Base-by-base conservation (phyloP, 2,113 vertebrate species). In the Poeciliopsis prolifica region DNA sequence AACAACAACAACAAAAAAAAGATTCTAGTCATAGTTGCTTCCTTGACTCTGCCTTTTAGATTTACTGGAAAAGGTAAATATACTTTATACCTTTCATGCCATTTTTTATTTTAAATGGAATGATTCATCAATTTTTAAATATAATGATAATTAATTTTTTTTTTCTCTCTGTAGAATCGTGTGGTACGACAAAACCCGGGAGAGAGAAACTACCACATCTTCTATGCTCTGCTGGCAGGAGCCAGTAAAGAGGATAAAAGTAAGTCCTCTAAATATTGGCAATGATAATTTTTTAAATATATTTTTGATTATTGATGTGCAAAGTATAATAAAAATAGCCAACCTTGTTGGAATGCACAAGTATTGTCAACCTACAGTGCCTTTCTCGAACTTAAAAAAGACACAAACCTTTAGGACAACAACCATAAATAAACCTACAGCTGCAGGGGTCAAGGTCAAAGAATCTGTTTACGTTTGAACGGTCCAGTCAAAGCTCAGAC, bases 201-300 rank as follows among this genome's bases (percentile, higher is more conserved):
- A 65, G 96, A 97, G 92, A 89, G 96, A 80, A 97, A 97, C 89
- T 97, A 96, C 86, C 97, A 97, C 91, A 96, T 97, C 79, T 97
- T 97, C 91, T 97, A 98, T 31, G 96, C 96, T 80, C 90, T 98
- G 58, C 92, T 97, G 77, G 95, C 95, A 13, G 96, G 96, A 81
- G 88, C 96, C 40, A 94, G 69, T 0, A 83, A 92, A 74, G 94
- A 95, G 30, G 91, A 95, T 65, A 96, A 94, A 95, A 95, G 97
- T 97, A 75, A 88, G 62, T 48, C 1, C 58, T 69, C 19, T 29
- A 12, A 0, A 4, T 9, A 29, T 8, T 33, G 26, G 4, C 48
- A n/a, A 31, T 24, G 40, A 15, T 48, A 17, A 4, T 48, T 48
- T 48, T 19, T 19, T 48, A 6, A 17, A 19, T 48, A 37, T 11